Evolutionary conservation across 2,113 vertebrate species (phyloP), one percentile per base, ranked within the genome.

Genomic region (Mionectes macconnelli): DNA sequence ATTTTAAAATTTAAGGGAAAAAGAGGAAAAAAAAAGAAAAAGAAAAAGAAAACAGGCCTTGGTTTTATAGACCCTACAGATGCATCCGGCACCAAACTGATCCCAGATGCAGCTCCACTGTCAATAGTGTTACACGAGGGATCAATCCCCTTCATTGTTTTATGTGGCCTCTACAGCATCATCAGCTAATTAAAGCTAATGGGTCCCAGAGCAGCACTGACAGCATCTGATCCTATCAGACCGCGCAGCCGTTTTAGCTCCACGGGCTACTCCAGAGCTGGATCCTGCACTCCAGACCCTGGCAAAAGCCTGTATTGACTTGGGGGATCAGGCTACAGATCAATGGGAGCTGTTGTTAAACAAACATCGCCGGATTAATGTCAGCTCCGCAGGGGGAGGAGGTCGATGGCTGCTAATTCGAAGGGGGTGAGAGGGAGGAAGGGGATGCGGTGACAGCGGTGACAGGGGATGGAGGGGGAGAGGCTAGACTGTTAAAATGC

Each of bases 61-160:
- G 92, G 49, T 92, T 97, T 96, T 95, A 93, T 96, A 94, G 87
- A 75, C 79, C 94, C 75, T 92, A 37, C 94, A 89, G 80, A 95
- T 81, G 84, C 84, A 94, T 94, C 89, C 63, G 59, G 91, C 92
- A 86, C 91, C 94, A 93, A 89, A 95, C 89, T 33, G 87, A 94
- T 96, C 93, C 95, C 96, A 95, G 94, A 72, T 94, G 89, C 81
- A 78, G 88, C 82, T 84, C 88, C 93, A 7, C 89, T 92, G 94
- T 97, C 95, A 94, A 84, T 96, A 94, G 91, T 30, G 75, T 93
- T 93, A 88, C 93, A 90, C 84, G 39, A 89, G 96, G 95, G 96
- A 97, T 97, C 97, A 97, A 92, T 96, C 92, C 90, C 84, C 76
- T 83, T 93, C 94, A 94, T 96, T 96, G 95, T 94, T 96, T 96